A percentile compares a stretch with the other conserved stretches of the same genome.
Evolutionary conservation across 2,113 vertebrate genomes (phyloP).

Genomic region (Lucifuga dentata): DNA sequence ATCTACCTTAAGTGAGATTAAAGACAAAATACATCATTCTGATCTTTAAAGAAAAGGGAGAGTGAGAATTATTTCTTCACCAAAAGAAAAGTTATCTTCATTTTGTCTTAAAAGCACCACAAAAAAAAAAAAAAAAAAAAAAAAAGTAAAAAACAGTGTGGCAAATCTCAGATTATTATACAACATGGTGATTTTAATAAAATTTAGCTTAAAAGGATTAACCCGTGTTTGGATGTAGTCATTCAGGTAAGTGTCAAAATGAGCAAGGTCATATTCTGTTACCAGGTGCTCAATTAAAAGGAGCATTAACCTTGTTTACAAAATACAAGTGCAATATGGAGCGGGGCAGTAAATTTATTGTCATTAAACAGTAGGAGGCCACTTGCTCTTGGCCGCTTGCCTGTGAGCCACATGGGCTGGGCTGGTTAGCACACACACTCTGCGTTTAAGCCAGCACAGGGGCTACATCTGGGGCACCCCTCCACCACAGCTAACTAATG

Average conservation of each 20-base stretch:
- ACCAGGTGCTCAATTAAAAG: constrained; percentile 95
- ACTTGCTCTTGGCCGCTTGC: constrained; percentile 88
- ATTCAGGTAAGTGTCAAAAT: constrained; percentile 67
- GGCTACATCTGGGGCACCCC: constrained; percentile 69
- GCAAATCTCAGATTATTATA: background rate
- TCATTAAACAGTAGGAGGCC: constrained; percentile 94
- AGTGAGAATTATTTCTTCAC: constrained; percentile 5
- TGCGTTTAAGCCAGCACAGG: constrained; percentile 53
- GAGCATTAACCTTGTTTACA: constrained; percentile 97
- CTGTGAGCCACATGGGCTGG: constrained; percentile 76
- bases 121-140: background rate
- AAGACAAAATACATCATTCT: constrained; percentile 53
- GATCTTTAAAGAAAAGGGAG: background rate
- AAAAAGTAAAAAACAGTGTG: background rate
- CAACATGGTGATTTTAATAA: background rate
- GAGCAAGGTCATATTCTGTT: constrained; percentile 89
- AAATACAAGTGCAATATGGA: constrained; percentile 92
- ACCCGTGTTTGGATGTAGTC: constrained; percentile 12
- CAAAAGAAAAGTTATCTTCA: background rate
- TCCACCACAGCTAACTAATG: constrained; percentile 66
- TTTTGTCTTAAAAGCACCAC: background rate
- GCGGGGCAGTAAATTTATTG: constrained; percentile 93
- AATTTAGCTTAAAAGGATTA: background rate
- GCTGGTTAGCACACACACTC: constrained; percentile 73
- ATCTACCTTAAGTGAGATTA: constrained; percentile 60